A percentile compares a stretch with the other conserved stretches of the same genome.
These are phyloP conservation scores for Rhinoderma darwinii DNA, from an alignment of 2,113 vertebrate species.

Conservation along the genomic window DNA sequence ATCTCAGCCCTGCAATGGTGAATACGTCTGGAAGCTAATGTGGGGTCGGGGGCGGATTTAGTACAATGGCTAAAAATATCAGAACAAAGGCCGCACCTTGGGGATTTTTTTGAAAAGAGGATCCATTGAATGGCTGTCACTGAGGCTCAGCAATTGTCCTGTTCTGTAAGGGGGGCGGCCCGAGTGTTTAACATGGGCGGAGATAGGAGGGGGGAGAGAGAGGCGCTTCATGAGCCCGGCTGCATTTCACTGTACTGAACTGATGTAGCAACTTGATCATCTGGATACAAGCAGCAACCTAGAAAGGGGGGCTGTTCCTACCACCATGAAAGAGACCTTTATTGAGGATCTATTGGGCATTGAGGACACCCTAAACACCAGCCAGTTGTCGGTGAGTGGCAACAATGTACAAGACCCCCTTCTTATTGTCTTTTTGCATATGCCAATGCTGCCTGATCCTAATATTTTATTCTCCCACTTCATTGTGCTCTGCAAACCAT, in stretches of 20 bases:
- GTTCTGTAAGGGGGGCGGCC: constrained; percentile 63
- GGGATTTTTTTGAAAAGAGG: constrained; percentile 31
- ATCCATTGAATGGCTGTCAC: constrained; percentile 18
- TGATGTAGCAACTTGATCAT: constrained; percentile 67
- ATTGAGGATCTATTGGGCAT: constrained; percentile 74
- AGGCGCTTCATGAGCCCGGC: constrained; percentile 62
- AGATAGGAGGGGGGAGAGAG: constrained; percentile 62
- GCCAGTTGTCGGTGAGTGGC: constrained; percentile 73
- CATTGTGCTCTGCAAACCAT: neutral
- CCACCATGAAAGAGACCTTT: constrained; percentile 66
- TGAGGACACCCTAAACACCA: constrained; percentile 85
- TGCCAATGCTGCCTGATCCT: neutral
- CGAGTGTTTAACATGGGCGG: constrained; percentile 66
- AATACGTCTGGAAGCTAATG: neutral
- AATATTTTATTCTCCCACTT: constrained; percentile 1
- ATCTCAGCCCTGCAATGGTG: neutral
- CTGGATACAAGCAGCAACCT: constrained; percentile 56
- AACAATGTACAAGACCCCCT: neutral
- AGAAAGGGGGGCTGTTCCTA: constrained; percentile 61
- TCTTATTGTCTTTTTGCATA: neutral
- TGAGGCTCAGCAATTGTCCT: constrained; percentile 47
- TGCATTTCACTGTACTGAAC: constrained; percentile 63
- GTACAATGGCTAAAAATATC: constrained; percentile 37
- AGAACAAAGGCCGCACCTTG: constrained; percentile 38
- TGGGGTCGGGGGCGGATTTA: neutral